Conservation (phyloP, 2,888 invertebrate genomes). For the Marronus borbonicus region DNA sequence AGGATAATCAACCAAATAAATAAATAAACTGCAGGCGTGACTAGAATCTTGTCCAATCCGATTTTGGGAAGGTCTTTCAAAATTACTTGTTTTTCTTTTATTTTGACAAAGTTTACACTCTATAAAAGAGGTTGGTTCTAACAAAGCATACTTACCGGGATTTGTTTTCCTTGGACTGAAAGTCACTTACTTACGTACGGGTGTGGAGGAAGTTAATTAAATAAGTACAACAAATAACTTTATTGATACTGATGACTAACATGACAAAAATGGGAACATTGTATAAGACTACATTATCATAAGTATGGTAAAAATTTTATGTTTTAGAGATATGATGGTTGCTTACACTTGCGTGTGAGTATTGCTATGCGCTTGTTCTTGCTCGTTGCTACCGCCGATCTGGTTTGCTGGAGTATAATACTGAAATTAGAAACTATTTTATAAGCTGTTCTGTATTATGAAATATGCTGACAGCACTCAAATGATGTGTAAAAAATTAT, state of each 20-base stretch:
- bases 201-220: slow-evolving; percentile 50
- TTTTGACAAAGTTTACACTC: too few relatives aligned
- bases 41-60: too few relatives aligned
- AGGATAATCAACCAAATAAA: too few relatives aligned
- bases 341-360: slow-evolving; percentile 89
- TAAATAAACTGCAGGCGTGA: too few relatives aligned
- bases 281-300: slow-evolving; percentile 61
- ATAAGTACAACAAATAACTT: slow-evolving; percentile 63
- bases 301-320: slow-evolving; percentile 54
- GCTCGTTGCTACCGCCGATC: slow-evolving; percentile 78
- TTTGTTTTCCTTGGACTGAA: too few relatives aligned
- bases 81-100: too few relatives aligned
- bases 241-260: slow-evolving; percentile 62
- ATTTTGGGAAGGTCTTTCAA: too few relatives aligned
- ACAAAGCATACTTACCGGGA: too few relatives aligned
- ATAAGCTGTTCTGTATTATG: too few relatives aligned
- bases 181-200: neutral
- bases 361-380: slow-evolving; percentile 86
- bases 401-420: slow-evolving; percentile 88
- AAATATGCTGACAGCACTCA: too few relatives aligned
- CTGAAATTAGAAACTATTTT: slow-evolving; percentile 74
- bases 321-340: slow-evolving; percentile 54
- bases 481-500: too few relatives aligned
- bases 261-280: slow-evolving; percentile 61
- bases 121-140: too few relatives aligned